These are phyloP conservation scores for Ochropleura leucogaster DNA, from an alignment of 2,888 invertebrate genomes.

Conservation along the genomic window DNA sequence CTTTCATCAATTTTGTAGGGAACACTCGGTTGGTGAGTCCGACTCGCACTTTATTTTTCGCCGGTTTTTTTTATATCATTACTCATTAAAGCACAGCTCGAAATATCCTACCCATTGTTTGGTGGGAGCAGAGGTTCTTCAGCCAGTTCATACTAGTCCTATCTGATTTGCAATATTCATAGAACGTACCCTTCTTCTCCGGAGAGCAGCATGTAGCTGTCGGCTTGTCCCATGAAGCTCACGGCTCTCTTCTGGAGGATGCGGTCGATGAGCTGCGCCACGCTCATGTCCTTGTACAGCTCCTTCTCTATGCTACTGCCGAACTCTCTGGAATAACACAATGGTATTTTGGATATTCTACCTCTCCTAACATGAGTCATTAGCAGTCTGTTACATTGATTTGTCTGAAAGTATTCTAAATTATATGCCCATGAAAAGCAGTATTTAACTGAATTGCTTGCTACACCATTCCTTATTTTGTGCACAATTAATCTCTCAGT, in stretches of 20 bases:
- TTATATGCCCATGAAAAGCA: no score
- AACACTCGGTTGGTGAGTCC: no score
- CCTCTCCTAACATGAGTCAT: no score
- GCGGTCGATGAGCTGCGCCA: slow-evolving; percentile 90
- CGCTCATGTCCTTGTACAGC: slow-evolving; percentile 90
- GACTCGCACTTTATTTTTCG: no score
- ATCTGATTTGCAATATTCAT: background rate
- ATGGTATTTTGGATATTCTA: slow-evolving; percentile 59
- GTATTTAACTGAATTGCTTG: no score
- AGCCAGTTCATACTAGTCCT: background rate
- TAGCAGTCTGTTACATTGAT: no score
- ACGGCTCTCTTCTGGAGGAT: slow-evolving; percentile 90
- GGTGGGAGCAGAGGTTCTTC: background rate
- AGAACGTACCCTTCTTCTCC: slow-evolving; percentile 82
- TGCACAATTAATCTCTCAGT: no score
- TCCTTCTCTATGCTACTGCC: slow-evolving; percentile 88
- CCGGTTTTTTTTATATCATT: no score
- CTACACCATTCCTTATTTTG: no score
- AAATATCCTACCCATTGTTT: background rate
- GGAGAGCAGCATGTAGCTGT: slow-evolving; percentile 88
- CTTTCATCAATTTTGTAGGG: no score
- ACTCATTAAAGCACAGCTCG: background rate
- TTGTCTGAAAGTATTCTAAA: no score
- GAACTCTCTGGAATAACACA: slow-evolving; percentile 77
- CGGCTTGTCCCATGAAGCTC: slow-evolving; percentile 85